Conservation (phyloP, 2,113 vertebrate genomes). For the Apodemus speciosus region DNA sequence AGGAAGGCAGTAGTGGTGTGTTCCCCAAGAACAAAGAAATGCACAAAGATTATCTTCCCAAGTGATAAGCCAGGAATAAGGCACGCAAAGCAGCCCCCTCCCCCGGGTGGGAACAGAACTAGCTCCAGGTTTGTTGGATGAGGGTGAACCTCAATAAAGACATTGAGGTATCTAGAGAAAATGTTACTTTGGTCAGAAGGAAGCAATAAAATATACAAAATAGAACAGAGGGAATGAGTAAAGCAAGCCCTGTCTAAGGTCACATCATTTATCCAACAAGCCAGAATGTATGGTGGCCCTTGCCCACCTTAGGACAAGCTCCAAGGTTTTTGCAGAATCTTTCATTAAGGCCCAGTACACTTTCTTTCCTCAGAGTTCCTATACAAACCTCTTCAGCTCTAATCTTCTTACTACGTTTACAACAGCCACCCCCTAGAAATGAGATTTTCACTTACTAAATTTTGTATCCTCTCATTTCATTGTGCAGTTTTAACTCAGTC, state of each 20-base stretch:
- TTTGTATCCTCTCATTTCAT: background rate
- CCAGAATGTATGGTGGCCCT: background rate
- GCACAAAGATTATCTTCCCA: background rate
- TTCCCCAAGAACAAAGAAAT: constrained; percentile 15
- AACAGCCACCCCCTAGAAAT: background rate
- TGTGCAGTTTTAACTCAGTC: background rate
- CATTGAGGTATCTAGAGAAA: background rate
- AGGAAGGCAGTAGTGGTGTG: background rate
- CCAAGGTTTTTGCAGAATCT: background rate
- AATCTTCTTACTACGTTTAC: background rate
- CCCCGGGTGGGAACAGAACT: background rate
- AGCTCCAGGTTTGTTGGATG: background rate
- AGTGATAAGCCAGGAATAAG: background rate
- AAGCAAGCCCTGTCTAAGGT: background rate
- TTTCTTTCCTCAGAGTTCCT: no score
- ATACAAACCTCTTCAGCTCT: background rate
- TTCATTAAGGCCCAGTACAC: background rate
- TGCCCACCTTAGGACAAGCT: background rate
- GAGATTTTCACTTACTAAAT: background rate
- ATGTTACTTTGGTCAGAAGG: background rate
- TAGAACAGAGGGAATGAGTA: background rate
- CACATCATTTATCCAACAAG: background rate
- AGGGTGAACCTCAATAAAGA: background rate
- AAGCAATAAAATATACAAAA: background rate
- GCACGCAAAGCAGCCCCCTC: background rate